Evolutionary conservation across 2,113 vertebrate genomes (phyloP), one percentile per base, ranked within the genome.

Genomic region (Agelaius tricolor): DNA sequence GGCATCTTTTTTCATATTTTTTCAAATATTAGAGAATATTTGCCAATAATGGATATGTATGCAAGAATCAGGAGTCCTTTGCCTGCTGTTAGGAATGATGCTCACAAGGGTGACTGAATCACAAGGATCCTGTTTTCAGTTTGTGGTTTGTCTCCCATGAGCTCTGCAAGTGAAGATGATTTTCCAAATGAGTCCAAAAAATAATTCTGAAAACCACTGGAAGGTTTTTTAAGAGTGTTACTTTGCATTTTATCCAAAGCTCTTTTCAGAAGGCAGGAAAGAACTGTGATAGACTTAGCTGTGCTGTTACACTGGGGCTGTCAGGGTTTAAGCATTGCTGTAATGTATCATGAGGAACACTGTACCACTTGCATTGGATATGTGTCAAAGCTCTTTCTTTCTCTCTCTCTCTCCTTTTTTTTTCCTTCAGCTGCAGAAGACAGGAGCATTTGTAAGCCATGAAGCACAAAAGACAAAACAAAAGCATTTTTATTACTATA

Each of bases 401-500:
- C 65, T 77, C 23, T 78, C 33, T 33, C 14, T 71, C 51, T 75
- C 65, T 24, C 22, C 63, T 20, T 83, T 28, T 24, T 86, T 88
- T 84, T 79, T 49, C 49, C 66, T 90, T 84, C 83, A 96, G 90
- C 71, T 67, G 41, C 51, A 75, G 49, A 94, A 95, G 93, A 96
- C 93, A 95, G 85, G 68, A 96, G 68, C 88, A 90, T 96, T 94
- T 94, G 94, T 95, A 96, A 96, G 85, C 85, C 87, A 68, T 39
- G 61, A 93, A 84, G 44, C 85, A 96, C 88, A 93, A 95, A 96
- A 96, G 95, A 84, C 83, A 96, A 97, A 96, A 96, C 89, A 96
- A 96, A 96, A 92, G 77, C 77, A 95, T 95, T 96, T 96, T 96
- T 96, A 88, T 94, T 89, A 89, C 78, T 92, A 75, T 96, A 96